Evolutionary conservation across 2,797 vertebrate species (phyloP), one percentile per base, ranked within the genome.

Genomic region (Tangara arthus): DNA sequence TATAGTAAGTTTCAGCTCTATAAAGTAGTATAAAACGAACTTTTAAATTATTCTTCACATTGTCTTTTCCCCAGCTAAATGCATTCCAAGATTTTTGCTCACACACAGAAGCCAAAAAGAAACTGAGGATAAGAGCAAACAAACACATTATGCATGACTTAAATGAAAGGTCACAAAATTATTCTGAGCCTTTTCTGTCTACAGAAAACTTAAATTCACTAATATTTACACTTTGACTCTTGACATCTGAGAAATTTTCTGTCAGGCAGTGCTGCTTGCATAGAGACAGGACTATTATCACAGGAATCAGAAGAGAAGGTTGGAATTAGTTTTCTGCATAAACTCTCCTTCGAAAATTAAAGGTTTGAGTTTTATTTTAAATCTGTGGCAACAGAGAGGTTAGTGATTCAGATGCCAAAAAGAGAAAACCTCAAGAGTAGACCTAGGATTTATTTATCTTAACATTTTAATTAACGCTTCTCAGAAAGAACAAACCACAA

Each of bases 121-220:
- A 95, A 90, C 26, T 76, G 41, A 87, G 69, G 34, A 56, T 95
- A 89, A 94, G 28, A 63, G 37, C 15, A 96, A 91, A 87, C n/a
- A 95, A 89, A 78, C 3, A 61, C 61, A 90, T 39, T 46, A 81
- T 60, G 21, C 11, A 59, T 52, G 15, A 70, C 61, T 96, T 95
- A 61, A 94, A 72, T 95, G 71, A 96, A 97, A 97, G 87, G 72
- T 91, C 90, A 96, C 59, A 80, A 70, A 69, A 86, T 82, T 93
- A 42, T 94, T 91, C 75, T 52, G 64, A 95, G 44, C 57, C 85
- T 71, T 90, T 35, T 35, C 30, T 39, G 24, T 84, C 55, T 60
- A 52, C 56, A 90, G 79, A 82, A 94, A 84, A 44, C 47, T 52
- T 85, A 65, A 39, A 64, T 64, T 91, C 82, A 35, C 42, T 68